Base-by-base conservation (phyloP, 1,140 invertebrate genomes). In the Teleogryllus occipitalis region DNA sequence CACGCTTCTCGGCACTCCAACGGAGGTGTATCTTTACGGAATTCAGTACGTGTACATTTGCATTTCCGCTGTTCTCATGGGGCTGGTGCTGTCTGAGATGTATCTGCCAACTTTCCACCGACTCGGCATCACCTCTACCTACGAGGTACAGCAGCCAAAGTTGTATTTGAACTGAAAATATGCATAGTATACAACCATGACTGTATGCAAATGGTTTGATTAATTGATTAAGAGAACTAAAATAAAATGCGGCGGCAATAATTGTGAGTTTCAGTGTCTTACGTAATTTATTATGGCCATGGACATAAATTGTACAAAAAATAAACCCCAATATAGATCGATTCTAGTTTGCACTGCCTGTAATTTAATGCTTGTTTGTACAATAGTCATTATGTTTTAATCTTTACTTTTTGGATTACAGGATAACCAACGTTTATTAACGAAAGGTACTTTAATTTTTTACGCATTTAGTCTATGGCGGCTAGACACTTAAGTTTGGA, bases 1-100 rank as follows among this genome's bases (percentile, higher is more conserved):
- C 78, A 93, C 93, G 0, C 84, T 94, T 2, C 85, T 94, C 77
- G 95, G 95, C 0, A 94, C 90, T 12, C 94, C 95, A 0, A 94
- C 94, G 0, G 95, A 96, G 85, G 88, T 96, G 18, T 96, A 96
- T 83, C 85, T 93, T 7, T 93, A 93, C 82, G 94, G 94, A 0
- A 92, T 90, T 15, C 90, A 92, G 80, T 94, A 93, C 82, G 83
- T 91, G 74, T 81, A 93, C 0, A 80, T 93, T 8, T 91, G 92
- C 84, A 91, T 90, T 10, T 81, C 93, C 14, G 85, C 91, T 8
- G 89, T 94, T 82, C 89, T 89, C 1, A 88, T 89, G 80, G 87
- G 95, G 47, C 95, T 92, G 83, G 47, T 76, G 7, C 46, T 79
- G 79, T 22, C 7, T n/a, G 39, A 39, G 0, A 39, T 72, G 39